These are phyloP conservation scores for Drosophila mimica DNA, from an alignment of 2,888 invertebrate species.

Conservation along the genomic window DNA sequence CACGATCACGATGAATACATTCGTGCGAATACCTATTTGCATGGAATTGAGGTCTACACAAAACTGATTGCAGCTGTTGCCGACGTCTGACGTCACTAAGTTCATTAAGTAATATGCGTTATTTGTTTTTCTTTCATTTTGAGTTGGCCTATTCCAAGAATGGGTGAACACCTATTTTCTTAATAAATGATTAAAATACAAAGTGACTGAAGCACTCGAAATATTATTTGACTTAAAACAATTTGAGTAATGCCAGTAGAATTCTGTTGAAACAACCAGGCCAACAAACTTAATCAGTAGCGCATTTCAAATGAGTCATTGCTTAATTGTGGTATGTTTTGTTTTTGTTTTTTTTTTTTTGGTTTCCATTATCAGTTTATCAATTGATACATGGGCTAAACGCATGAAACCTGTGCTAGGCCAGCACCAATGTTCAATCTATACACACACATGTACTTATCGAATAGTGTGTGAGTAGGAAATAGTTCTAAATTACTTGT, in stretches of 20 bases:
- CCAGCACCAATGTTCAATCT: neutral
- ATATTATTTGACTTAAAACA: neutral
- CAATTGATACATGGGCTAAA: slow-evolving; percentile 30
- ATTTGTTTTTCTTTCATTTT: neutral
- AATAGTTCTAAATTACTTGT: slow-evolving; percentile 7
- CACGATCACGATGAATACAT: slow-evolving; percentile 97
- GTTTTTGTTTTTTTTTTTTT: neutral
- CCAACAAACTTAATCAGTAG: slow-evolving; percentile 4
- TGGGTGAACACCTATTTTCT: neutral
- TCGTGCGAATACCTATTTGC: slow-evolving; percentile 90
- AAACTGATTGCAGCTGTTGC: slow-evolving; percentile 78
- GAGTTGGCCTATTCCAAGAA: neutral
- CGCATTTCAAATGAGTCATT: slow-evolving; percentile 28
- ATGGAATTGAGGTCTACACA: slow-evolving; percentile 91
- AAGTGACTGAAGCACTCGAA: slow-evolving; percentile 15
- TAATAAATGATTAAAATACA: slow-evolving; percentile 1
- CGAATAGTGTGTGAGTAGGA: neutral
- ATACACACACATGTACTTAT: neutral
- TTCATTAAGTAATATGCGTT: neutral
- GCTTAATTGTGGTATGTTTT: slow-evolving; percentile 34
- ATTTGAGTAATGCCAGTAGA: slow-evolving; percentile 8
- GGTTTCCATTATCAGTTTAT: slow-evolving; percentile 38
- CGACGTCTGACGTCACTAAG: slow-evolving; percentile 48
- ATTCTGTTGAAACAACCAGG: slow-evolving; percentile 16
- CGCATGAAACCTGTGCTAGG: neutral